Conservation (phyloP, 2,113 vertebrate species). For the Gorsachius goisagi region DNA sequence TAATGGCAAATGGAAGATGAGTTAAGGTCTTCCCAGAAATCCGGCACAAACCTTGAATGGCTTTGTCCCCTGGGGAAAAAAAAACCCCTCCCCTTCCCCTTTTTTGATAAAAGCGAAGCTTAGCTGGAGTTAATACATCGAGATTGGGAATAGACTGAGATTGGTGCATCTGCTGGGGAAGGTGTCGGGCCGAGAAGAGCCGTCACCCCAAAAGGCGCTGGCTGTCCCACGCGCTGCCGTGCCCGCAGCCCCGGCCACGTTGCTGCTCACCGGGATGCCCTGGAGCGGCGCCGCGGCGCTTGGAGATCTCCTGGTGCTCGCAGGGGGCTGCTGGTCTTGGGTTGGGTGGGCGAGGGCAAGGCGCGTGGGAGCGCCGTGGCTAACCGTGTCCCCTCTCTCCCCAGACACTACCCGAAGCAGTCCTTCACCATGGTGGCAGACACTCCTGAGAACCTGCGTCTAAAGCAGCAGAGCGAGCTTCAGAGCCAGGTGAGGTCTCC, state of each 20-base stretch:
- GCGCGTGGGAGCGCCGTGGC: accelerated
- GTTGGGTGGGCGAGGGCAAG: accelerated
- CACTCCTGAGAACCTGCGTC: slow-evolving; percentile 95
- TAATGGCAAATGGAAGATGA: neutral
- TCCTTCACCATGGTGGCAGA: slow-evolving; percentile 94
- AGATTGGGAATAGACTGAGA: too few species aligned
- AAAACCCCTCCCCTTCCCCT: too few species aligned
- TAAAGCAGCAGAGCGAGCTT: slow-evolving; percentile 95
- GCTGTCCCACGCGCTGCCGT: accelerated
- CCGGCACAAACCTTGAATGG: neutral
- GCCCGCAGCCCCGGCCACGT: accelerated
- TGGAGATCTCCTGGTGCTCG: neutral
- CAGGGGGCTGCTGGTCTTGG: neutral
- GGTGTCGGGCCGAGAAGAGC: neutral
- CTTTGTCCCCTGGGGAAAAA: neutral
- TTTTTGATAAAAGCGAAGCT: neutral
- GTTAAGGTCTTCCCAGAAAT: neutral
- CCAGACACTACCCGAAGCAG: slow-evolving; percentile 97
- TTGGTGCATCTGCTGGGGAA: neutral
- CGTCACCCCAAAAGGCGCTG: accelerated
- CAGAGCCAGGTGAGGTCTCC: slow-evolving; percentile 88
- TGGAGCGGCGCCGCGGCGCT: accelerated
- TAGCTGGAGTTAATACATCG: too few species aligned
- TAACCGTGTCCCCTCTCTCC: neutral
- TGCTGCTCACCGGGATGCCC: accelerated